Conservation (phyloP, 1,140 invertebrate species). For the Ceratina calcarata region DNA sequence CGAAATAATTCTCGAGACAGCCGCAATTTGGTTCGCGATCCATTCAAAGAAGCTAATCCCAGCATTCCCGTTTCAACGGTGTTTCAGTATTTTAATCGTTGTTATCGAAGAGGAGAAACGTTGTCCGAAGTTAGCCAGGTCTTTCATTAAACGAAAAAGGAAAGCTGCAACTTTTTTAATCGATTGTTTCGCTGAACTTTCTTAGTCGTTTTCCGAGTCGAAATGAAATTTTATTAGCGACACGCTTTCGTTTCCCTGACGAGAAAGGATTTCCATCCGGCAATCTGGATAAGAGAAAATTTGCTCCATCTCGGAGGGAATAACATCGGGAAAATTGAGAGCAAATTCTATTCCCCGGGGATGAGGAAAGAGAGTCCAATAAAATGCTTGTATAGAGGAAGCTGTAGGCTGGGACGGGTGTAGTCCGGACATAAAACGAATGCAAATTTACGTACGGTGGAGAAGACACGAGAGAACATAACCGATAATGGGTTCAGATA, state of each 20-base stretch:
- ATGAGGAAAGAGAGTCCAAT: conserved; percentile 14
- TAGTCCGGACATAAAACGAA: conserved; percentile 19
- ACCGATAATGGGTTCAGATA: conserved; percentile 30
- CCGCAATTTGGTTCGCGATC: too few species aligned
- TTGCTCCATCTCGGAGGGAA: conserved; percentile 8
- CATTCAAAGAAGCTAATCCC: too few species aligned
- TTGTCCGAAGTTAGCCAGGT: not conserved
- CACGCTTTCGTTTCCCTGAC: not conserved
- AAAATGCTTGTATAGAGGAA: conserved; percentile 11
- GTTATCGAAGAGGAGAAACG: not conserved
- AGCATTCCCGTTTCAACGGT: too few species aligned
- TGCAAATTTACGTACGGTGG: conserved; percentile 20
- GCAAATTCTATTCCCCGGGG: conserved; percentile 16
- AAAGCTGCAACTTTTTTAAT: conserved; percentile 20
- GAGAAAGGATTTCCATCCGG: not conserved
- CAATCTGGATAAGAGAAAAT: conserved; percentile 17
- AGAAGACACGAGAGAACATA: conserved; percentile 24
- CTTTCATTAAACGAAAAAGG: not conserved
- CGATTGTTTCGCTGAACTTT: conserved; percentile 9
- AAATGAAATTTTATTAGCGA: not conserved
- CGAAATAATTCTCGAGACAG: too few species aligned
- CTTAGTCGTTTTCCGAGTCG: not conserved
- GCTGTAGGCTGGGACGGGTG: not conserved
- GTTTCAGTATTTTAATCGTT: too few species aligned
- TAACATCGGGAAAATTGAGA: conserved; percentile 18